phyloP scores from a whole-genome alignment of 2,888 invertebrate species.

The Argynnis bischoffii region DNA sequence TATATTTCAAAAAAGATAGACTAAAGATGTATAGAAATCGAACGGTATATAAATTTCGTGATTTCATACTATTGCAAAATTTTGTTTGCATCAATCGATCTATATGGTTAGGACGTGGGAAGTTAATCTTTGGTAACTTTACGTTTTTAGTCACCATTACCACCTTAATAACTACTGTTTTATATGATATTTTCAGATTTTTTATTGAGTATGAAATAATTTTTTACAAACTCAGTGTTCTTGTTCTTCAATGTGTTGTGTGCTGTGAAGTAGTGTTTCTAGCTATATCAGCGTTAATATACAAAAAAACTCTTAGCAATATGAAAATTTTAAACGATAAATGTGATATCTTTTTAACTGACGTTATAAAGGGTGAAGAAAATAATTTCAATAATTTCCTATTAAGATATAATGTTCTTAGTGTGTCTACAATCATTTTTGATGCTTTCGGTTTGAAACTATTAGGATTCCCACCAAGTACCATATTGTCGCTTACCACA shows the following conservation, averaged over 20 bases:
- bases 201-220: background rate
- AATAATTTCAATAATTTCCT: conserved; percentile 43
- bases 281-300: conserved; percentile 41
- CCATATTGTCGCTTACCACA: conserved; percentile 46
- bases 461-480: conserved; percentile 36
- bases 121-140: conserved; percentile 45
- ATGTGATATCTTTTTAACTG: conserved; percentile 41
- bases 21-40: conserved; percentile 3
- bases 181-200: conserved; percentile 44
- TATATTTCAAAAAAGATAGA: background rate
- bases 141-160: conserved; percentile 41
- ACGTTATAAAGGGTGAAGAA: conserved; percentile 34
- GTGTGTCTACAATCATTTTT: conserved; percentile 44
- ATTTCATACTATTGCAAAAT: conserved; percentile 50
- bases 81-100: conserved; percentile 59
- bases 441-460: conserved; percentile 49
- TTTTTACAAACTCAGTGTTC: conserved; percentile 4
- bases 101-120: conserved; percentile 46
- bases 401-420: conserved; percentile 36
- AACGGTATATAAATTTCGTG: conserved; percentile 11
- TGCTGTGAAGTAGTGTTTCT: conserved; percentile 46
- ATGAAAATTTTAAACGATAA: conserved; percentile 54
- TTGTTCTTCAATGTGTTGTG: conserved; percentile 46
- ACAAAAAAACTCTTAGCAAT: conserved; percentile 44
- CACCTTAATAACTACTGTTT: conserved; percentile 34